Evolutionary conservation across 2,797 vertebrate species (phyloP).

Genomic region (Octomys mimax): DNA sequence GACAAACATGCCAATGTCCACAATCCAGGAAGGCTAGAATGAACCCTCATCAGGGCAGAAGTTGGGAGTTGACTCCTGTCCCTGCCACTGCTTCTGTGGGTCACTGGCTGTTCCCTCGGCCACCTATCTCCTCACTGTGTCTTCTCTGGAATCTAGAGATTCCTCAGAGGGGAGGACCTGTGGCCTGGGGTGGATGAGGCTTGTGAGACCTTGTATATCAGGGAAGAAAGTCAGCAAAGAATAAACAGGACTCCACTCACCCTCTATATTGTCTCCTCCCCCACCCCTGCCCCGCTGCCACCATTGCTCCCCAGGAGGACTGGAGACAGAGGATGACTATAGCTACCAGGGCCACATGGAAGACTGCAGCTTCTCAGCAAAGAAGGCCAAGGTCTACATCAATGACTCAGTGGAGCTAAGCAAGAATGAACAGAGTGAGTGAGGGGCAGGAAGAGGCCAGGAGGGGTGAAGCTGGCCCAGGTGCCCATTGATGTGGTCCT

Average conservation of each 20-base stretch:
- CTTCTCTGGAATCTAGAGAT: not conserved
- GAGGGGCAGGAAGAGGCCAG: not conserved
- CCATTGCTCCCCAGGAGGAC: slow-evolving; percentile 89
- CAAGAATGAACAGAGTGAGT: slow-evolving; percentile 92
- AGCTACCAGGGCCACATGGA: slow-evolving; percentile 92
- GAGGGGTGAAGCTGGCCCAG: not conserved
- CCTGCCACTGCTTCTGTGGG: not conserved
- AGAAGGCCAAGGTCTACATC: slow-evolving; percentile 94
- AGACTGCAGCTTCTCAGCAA: slow-evolving; percentile 90
- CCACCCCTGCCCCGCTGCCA: not conserved
- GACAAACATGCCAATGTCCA: not conserved
- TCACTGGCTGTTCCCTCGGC: not conserved
- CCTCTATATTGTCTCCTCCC: too few relatives aligned
- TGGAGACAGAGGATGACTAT: slow-evolving; percentile 94
- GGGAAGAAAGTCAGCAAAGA: not conserved
- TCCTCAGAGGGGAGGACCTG: not conserved
- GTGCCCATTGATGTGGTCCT: not conserved
- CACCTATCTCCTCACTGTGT: not conserved
- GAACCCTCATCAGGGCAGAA: not conserved
- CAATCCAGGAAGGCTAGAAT: not conserved
- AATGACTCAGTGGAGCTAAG: slow-evolving; percentile 94
- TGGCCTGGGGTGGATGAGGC: not conserved
- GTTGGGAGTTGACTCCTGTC: not conserved
- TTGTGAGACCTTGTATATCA: fast-evolving
- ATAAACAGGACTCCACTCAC: not conserved